Evolutionary conservation across 2,113 vertebrate genomes (phyloP), one percentile per base, ranked within the genome.

Genomic region (Pollachius pollachius): DNA sequence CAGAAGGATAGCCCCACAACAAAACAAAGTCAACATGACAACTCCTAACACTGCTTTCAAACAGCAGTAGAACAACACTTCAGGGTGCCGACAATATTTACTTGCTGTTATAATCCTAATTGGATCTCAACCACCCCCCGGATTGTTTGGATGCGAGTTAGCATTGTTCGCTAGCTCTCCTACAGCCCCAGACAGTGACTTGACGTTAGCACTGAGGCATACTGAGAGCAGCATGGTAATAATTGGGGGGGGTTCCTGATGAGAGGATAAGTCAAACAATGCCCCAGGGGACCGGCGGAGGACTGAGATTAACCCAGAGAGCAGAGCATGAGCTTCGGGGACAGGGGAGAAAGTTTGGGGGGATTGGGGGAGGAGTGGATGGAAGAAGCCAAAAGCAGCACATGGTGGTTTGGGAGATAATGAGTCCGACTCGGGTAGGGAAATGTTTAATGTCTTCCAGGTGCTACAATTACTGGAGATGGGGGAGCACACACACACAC

Each of bases 81-180:
- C 87, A 93, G 89, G 81, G 93, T 93, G 89, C 89, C 91, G 89
- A 92, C 94, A 76, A 92, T 89, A 92, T 94, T 93, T 90, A 92
- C 87, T 90, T 92, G 93, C 85, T 90, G 92, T 92, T 78, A 91
- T 93, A 89, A 94, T 92, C 93, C 62, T 91, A 94, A 88, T 91
- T 91, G 93, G 30, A 34, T 85, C 90, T 90, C 90, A 90, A 93
- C 93, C 92, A 84, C 77, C 82, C 81, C 72, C 85, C 41, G 41
- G 93, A 93, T 92, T 87, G 91, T 89, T 91, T 87, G 81, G 89
- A 92, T 74, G 85, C 88, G 91, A 76, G 70, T 76, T 71, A 37
- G 57, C 57, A 64, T 27, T 21, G 60, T 74, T 62, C 8, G 41
- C 41, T 19, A 52, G 62, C 54, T 72, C 62, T 64, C 65, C 58